phyloP scores from a whole-genome alignment of 53 echinoderm and acorn worm genomes.

The Antedon mediterranea region DNA sequence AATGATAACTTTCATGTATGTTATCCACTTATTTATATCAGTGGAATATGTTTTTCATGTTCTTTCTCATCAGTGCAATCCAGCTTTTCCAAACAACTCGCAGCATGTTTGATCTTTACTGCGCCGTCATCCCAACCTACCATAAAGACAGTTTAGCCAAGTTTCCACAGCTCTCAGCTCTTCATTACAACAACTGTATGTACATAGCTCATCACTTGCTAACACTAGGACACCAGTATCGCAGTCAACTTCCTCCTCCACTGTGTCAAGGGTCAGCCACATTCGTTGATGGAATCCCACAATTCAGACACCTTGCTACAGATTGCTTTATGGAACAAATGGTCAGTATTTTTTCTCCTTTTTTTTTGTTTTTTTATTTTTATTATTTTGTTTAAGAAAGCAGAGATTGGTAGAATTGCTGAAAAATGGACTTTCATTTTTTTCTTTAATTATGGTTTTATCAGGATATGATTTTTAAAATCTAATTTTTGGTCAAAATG shows the following conservation, averaged over 20 bases:
- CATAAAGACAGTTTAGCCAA: constrained; percentile 60
- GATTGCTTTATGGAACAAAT: constrained; percentile 74
- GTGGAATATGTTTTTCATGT: not conserved
- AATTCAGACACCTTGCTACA: constrained; percentile 58
- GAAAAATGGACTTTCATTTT: no score
- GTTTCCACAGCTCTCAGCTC: constrained; percentile 72
- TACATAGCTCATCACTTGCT: constrained; percentile 73
- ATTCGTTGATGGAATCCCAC: constrained; percentile 82
- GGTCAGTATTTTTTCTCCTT: constrained; percentile 21
- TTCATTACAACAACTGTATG: constrained; percentile 98
- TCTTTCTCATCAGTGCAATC: constrained; percentile 34
- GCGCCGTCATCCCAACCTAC: constrained; percentile 71
- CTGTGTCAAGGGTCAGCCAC: constrained; percentile 50
- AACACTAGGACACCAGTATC: constrained; percentile 78
- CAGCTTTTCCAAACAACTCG: constrained; percentile 73
- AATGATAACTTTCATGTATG: no score
- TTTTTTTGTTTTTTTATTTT: not conserved
- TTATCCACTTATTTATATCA: not conserved
- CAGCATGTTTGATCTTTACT: constrained; percentile 71
- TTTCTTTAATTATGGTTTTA: no score
- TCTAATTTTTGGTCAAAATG: no score
- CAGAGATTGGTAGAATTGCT: no score
- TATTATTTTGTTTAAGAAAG: no score
- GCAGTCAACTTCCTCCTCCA: constrained; percentile 41
- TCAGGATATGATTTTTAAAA: no score